These are phyloP conservation scores for Sylvietta virens DNA, from an alignment of 2,113 vertebrate genomes.

Conservation along the genomic window DNA sequence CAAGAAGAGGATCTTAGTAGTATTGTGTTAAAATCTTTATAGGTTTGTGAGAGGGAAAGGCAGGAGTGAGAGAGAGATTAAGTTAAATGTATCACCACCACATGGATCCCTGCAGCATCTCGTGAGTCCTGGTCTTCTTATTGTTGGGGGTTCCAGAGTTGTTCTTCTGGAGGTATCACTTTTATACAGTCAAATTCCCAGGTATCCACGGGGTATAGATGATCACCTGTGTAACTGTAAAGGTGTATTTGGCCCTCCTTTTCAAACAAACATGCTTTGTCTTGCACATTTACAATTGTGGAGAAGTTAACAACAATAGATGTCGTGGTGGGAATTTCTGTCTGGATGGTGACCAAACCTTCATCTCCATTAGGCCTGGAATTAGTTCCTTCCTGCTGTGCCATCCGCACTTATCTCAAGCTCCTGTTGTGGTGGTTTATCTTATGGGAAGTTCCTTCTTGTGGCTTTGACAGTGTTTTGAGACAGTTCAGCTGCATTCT, in stretches of 20 bases:
- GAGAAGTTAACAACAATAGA: too few relatives aligned
- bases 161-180: background rate
- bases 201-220: background rate
- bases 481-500: background rate
- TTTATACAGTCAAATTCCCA: background rate
- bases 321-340: background rate
- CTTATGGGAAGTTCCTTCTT: background rate
- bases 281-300: too few relatives aligned
- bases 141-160: background rate
- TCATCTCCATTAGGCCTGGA: background rate
- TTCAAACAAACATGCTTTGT: too few relatives aligned
- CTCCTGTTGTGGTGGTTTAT: background rate
- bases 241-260: too few relatives aligned
- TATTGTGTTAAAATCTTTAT: background rate
- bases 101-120: background rate
- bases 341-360: background rate
- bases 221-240: too few relatives aligned
- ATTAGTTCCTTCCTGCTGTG: background rate
- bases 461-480: background rate
- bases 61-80: background rate
- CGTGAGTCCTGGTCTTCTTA: background rate
- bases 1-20: background rate
- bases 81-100: background rate
- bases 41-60: background rate
- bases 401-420: background rate